Conservation (phyloP, 2,888 invertebrate genomes). For the Volucella inanis region DNA sequence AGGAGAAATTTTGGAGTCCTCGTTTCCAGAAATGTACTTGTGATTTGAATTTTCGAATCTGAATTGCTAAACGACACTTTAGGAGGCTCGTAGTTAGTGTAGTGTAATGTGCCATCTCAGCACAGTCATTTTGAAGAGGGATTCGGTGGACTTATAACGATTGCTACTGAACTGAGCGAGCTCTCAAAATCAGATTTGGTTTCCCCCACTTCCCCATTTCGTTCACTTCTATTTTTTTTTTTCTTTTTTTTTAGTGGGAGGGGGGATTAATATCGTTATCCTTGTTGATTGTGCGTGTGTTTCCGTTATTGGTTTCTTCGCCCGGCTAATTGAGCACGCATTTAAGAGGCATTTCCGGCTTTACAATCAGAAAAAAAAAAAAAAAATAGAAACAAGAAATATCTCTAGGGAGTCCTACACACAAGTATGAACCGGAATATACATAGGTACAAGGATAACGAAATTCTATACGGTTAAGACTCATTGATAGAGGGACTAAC, state of each 20-base stretch:
- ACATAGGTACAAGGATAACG: background rate
- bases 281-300: slow-evolving; percentile 69
- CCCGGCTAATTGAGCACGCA: slow-evolving; percentile 72
- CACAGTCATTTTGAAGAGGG: slow-evolving; percentile 37
- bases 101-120: slow-evolving; percentile 33
- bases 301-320: slow-evolving; percentile 63
- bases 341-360: slow-evolving; percentile 71
- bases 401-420: too few relatives aligned
- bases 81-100: slow-evolving; percentile 35
- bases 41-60: slow-evolving; percentile 74
- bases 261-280: slow-evolving; percentile 66
- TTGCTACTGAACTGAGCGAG: background rate
- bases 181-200: slow-evolving; percentile 32
- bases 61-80: slow-evolving; percentile 74
- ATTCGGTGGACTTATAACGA: slow-evolving; percentile 1
- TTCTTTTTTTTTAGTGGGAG: background rate
- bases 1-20: slow-evolving; percentile 12
- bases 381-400: too few relatives aligned
- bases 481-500: too few relatives aligned
- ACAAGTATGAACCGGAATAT: too few relatives aligned
- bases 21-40: slow-evolving; percentile 28
- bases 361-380: slow-evolving; percentile 28
- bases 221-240: background rate
- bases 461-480: background rate
- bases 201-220: background rate